Conservation (phyloP, 2,797 vertebrate genomes). For the Knipowitschia caucasica region DNA sequence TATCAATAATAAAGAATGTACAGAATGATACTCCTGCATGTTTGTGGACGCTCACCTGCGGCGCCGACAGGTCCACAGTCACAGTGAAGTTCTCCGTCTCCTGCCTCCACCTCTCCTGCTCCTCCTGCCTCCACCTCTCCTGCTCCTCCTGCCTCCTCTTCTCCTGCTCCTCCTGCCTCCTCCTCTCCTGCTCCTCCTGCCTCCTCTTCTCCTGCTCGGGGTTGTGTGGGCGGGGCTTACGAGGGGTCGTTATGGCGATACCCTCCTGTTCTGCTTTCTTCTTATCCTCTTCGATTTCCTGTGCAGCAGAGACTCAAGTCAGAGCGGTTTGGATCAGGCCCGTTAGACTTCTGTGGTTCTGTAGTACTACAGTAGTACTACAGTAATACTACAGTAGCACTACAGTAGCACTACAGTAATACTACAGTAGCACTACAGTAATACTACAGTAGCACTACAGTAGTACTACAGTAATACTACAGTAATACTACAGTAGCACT, state of each 20-base stretch:
- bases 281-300: constrained; percentile 93
- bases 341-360: too few relatives aligned
- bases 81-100: constrained; percentile 80
- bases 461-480: too few relatives aligned
- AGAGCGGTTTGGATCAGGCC: too few relatives aligned
- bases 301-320: neutral
- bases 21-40: too few relatives aligned
- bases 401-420: too few relatives aligned
- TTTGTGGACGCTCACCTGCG: constrained; percentile 5
- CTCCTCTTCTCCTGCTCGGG: constrained; percentile 66
- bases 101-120: constrained; percentile 63
- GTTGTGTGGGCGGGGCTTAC: constrained; percentile 75
- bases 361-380: too few relatives aligned
- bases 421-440: too few relatives aligned
- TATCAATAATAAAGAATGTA: too few relatives aligned
- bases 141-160: constrained; percentile 54
- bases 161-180: constrained; percentile 72
- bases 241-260: constrained; percentile 80
- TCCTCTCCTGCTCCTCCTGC: constrained; percentile 59
- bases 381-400: too few relatives aligned
- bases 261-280: constrained; percentile 88
- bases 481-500: too few relatives aligned
- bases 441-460: too few relatives aligned
- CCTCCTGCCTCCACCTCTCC: constrained; percentile 26
- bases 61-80: constrained; percentile 73